These are phyloP conservation scores for Parthenolecanium corni DNA, from an alignment of 2,888 invertebrate genomes.

Conservation along the genomic window DNA sequence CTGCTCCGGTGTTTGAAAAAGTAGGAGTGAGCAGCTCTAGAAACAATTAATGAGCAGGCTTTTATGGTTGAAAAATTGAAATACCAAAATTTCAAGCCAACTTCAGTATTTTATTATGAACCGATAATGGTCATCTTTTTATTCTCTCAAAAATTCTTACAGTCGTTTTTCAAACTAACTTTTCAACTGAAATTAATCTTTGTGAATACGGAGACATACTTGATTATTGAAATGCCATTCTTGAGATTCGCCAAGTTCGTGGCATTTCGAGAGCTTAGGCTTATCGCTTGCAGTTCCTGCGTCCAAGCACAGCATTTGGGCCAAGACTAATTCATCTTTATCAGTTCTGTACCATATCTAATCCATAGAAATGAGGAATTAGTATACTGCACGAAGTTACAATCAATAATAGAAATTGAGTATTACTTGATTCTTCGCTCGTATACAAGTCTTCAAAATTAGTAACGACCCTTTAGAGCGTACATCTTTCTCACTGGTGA, in stretches of 20 bases:
- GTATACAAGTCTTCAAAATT: constrained; percentile 56
- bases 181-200: too few species aligned
- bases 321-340: constrained; percentile 68
- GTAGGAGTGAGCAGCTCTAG: too few species aligned
- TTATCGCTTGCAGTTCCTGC: constrained; percentile 47
- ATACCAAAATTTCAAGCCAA: too few species aligned
- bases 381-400: background rate
- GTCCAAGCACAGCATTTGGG: constrained; percentile 75
- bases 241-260: constrained; percentile 80
- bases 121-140: too few species aligned
- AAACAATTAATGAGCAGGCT: too few species aligned
- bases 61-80: too few species aligned
- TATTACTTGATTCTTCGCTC: constrained; percentile 57
- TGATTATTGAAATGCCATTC: constrained; percentile 76
- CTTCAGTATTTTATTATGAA: too few species aligned
- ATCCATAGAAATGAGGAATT: constrained; percentile 32
- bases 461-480: constrained; percentile 67
- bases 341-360: constrained; percentile 80
- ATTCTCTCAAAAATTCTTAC: too few species aligned
- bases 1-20: too few species aligned
- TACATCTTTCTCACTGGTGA: constrained; percentile 63
- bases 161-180: too few species aligned
- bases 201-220: constrained; percentile 41
- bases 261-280: constrained; percentile 78
- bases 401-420: background rate